Evolutionary conservation across 1,140 invertebrate species (phyloP).

Genomic region (Ceratina calcarata): DNA sequence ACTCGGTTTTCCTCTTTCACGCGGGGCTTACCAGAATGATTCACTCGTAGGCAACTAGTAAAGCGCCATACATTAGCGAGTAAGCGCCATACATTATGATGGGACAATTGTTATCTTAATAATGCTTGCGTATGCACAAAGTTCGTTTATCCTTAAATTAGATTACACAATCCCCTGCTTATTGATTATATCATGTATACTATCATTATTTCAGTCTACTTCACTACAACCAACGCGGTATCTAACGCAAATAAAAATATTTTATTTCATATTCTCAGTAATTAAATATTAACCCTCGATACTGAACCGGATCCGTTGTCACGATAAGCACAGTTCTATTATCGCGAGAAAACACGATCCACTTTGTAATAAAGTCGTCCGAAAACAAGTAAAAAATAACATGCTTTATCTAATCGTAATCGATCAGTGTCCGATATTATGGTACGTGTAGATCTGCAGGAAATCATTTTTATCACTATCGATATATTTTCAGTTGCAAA

Average conservation of each 20-base stretch:
- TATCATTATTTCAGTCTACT: too few relatives aligned
- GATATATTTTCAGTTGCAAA: neutral
- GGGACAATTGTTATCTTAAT: neutral
- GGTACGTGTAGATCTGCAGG: slow-evolving; percentile 22
- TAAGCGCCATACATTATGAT: neutral
- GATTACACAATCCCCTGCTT: too few relatives aligned
- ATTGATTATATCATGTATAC: too few relatives aligned
- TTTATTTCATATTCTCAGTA: neutral
- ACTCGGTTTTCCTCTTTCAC: slow-evolving; percentile 32
- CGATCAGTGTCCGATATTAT: slow-evolving; percentile 20
- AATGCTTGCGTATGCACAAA: neutral
- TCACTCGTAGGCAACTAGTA: slow-evolving; percentile 19
- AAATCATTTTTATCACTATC: neutral
- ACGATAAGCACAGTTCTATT: too few relatives aligned
- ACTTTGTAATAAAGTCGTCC: too few relatives aligned
- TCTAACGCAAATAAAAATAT: slow-evolving; percentile 7
- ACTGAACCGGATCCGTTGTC: neutral
- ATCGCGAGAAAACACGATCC: neutral
- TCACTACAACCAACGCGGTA: neutral
- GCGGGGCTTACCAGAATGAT: slow-evolving; percentile 26
- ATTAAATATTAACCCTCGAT: slow-evolving; percentile 29
- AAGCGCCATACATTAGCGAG: too few relatives aligned
- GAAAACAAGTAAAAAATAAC: neutral
- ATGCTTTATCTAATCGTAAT: slow-evolving; percentile 41
- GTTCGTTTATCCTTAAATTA: too few relatives aligned